Evolutionary conservation across 2,113 vertebrate species (phyloP).

Genomic region (Podiceps cristatus): DNA sequence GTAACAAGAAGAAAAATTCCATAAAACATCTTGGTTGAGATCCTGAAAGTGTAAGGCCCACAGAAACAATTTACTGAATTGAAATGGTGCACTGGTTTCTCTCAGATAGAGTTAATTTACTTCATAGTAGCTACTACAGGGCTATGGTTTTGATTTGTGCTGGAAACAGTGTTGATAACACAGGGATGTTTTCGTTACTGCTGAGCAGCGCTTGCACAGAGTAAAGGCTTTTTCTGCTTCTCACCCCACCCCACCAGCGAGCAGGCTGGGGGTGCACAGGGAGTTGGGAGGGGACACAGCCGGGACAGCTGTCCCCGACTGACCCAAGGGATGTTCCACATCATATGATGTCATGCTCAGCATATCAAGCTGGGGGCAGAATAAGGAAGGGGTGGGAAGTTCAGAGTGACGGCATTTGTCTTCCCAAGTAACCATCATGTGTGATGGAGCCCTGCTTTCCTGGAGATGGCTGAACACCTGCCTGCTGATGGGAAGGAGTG

Average conservation of each 20-base stretch:
- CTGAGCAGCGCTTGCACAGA: background rate
- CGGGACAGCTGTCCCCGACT: background rate
- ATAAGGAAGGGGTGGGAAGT: background rate
- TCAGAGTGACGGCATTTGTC: background rate
- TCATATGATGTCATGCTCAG: accelerated
- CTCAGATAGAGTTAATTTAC: background rate
- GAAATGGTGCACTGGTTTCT: background rate
- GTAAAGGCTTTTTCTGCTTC: background rate
- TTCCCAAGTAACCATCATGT: background rate
- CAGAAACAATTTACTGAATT: background rate
- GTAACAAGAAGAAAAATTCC: background rate
- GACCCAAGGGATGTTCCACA: background rate
- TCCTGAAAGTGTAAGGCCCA: background rate
- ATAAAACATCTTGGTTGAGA: background rate
- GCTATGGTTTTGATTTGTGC: background rate
- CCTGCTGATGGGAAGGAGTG: background rate
- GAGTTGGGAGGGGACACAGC: accelerated
- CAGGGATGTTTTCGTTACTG: background rate
- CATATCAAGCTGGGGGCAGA: background rate
- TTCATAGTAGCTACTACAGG: background rate
- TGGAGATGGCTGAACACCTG: background rate
- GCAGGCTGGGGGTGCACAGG: background rate
- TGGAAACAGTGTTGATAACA: background rate
- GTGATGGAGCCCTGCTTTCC: background rate
- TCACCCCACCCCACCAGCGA: background rate